phyloP scores from a whole-genome alignment of 2,797 vertebrate genomes.

The Notolabrus celidotus region DNA sequence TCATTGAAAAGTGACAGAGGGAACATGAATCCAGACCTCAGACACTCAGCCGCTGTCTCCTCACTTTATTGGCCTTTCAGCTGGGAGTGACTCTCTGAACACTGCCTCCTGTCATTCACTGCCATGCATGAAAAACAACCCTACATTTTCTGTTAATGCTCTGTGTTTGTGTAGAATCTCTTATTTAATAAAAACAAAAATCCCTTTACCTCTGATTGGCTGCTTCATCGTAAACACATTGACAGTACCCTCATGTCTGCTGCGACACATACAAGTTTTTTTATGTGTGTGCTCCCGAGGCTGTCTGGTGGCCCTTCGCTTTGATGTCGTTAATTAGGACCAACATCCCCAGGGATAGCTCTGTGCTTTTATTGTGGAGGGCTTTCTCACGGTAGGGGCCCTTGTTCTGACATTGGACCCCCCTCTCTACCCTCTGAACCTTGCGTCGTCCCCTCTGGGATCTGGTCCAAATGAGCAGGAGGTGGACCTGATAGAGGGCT shows the following conservation, averaged over 20 bases:
- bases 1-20: conserved; percentile 51
- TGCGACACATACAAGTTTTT: conserved; percentile 10
- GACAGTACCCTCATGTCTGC: conserved; percentile 37
- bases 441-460: conserved; percentile 71
- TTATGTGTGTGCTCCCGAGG: conserved; percentile 45
- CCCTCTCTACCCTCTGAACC: conserved; percentile 70
- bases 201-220: conserved; percentile 17
- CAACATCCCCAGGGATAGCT: conserved; percentile 58
- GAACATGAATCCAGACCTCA: conserved; percentile 43
- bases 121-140: conserved; percentile 20
- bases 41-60: conserved; percentile 58
- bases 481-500: conserved; percentile 55
- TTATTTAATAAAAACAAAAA: conserved; percentile 33
- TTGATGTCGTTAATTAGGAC: conserved; percentile 77
- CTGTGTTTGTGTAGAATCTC: conserved; percentile 4
- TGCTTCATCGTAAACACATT: conserved; percentile 8
- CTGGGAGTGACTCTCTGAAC: conserved; percentile 33
- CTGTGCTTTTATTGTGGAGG: conserved; percentile 70
- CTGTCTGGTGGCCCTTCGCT: conserved; percentile 54
- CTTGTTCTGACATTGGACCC: conserved; percentile 72
- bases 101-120: conserved; percentile 44
- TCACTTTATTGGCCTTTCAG: conserved; percentile 52
- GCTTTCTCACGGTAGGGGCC: conserved; percentile 80
- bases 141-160: conserved; percentile 15
- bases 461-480: conserved; percentile 68